Evolutionary conservation across 2,888 invertebrate species (phyloP), one percentile per base, ranked within the genome.

Genomic region (Dinocampus coccinellae): DNA sequence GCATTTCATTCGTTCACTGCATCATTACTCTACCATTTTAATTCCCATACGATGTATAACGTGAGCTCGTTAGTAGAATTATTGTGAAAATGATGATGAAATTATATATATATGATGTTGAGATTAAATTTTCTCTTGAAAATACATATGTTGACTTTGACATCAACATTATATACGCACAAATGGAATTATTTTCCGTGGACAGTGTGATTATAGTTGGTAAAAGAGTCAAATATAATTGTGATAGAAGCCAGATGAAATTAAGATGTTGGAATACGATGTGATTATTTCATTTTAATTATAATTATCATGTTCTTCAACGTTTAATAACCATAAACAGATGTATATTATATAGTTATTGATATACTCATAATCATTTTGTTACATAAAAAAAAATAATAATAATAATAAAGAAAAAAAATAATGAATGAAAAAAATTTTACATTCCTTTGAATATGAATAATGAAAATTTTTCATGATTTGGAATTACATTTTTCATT

Each of bases 131-230:
- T 7, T 13, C 34, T 22, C 16, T 20, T 36, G 42, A n/a, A 42
- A 42, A 11, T n/a, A 42, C 3, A n/a, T 42, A 29, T 29, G n/a
- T 3, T 29, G 29, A 3, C 7, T 29, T 29, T 29, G 29, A 29
- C 29, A 29, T 29, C 3, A 29, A 3, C 3, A 29, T 29, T 29
- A 29, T 29, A 29, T 42, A 63, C n/a, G 52, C 26, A 33, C 29
- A 29, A 47, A 47, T 26, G 33, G 24, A 61, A 36, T 52, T 52
- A 52, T 69, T 62, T 52, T 62, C 47, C 33, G 53, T 53, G 52
- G 61, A 69, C 69, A 62, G 69, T 53, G 69, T 52, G 29, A 63
- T 63, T 52, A 47, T 29, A 16, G 63, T 52, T 26, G n/a, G 63
- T 63, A 47, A 47, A 52, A n/a, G 20, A 24, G 7, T n/a, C n/a